These are phyloP conservation scores for Dasypus novemcinctus DNA, from an alignment of 2,113 vertebrate species.

Conservation along the genomic window DNA sequence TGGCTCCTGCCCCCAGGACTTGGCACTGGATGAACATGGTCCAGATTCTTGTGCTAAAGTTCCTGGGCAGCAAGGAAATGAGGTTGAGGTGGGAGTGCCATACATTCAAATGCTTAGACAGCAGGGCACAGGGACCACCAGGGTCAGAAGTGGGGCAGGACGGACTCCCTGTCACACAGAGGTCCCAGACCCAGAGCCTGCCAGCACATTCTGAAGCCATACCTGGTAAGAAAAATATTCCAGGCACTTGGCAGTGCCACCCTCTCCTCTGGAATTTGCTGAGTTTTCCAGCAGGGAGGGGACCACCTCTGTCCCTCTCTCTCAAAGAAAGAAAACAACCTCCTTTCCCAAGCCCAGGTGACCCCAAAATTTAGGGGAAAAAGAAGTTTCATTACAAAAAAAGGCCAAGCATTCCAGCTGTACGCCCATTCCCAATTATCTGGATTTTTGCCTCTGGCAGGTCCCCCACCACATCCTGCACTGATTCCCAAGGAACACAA, in stretches of 20 bases:
- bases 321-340: not conserved
- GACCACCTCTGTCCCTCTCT: not conserved
- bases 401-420: not conserved
- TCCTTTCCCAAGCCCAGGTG: not conserved
- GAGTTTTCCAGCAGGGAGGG: not conserved
- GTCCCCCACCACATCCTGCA: not conserved
- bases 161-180: not conserved
- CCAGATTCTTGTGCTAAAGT: not conserved
- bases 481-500: not conserved
- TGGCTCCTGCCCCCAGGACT: not conserved
- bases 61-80: not conserved
- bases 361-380: conserved; percentile 27
- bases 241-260: not conserved
- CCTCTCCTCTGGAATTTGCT: not conserved
- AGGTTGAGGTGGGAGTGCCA: not conserved
- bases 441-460: not conserved
- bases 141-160: rapidly evolving
- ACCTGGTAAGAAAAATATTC: not conserved
- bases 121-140: not conserved
- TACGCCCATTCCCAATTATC: not conserved
- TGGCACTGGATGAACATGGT: not conserved
- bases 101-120: not conserved
- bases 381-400: not conserved
- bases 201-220: not conserved
- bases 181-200: not conserved